Evolutionary conservation across 1,140 invertebrate genomes (phyloP).

Genomic region (Daktulosphaira vitifoliae): DNA sequence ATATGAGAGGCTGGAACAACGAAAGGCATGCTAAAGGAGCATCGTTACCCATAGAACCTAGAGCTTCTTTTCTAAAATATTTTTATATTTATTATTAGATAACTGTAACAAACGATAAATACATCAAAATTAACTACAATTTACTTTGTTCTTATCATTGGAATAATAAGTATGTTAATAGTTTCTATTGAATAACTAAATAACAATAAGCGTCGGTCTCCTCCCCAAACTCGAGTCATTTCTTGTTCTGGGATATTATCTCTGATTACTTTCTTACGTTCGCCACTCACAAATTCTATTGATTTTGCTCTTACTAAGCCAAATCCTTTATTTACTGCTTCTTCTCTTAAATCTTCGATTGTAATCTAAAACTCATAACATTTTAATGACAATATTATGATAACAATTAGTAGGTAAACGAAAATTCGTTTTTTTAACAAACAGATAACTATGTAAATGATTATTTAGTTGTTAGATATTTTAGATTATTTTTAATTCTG

Average conservation of each 20-base stretch:
- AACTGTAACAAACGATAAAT: not conserved
- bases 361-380: constrained; percentile 51
- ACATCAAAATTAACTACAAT: constrained; percentile 41
- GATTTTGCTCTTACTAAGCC: constrained; percentile 35
- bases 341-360: constrained; percentile 56
- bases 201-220: constrained; percentile 77
- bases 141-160: constrained; percentile 94
- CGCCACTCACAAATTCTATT: constrained; percentile 37
- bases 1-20: constrained; percentile 84
- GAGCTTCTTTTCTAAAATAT: constrained; percentile 80
- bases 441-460: too few relatives aligned
- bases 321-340: constrained; percentile 39
- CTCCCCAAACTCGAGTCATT: constrained; percentile 49
- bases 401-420: too few relatives aligned
- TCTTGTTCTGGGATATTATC: constrained; percentile 39
- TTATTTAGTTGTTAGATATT: too few relatives aligned
- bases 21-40: constrained; percentile 93
- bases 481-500: too few relatives aligned
- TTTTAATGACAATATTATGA: too few relatives aligned
- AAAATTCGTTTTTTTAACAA: too few relatives aligned
- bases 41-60: constrained; percentile 99
- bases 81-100: not conserved
- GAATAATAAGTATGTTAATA: constrained; percentile 83
- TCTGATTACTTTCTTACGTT: constrained; percentile 34
- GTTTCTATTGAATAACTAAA: constrained; percentile 95